Conservation (phyloP, 2,888 invertebrate genomes). For the Eulithis prunata region DNA sequence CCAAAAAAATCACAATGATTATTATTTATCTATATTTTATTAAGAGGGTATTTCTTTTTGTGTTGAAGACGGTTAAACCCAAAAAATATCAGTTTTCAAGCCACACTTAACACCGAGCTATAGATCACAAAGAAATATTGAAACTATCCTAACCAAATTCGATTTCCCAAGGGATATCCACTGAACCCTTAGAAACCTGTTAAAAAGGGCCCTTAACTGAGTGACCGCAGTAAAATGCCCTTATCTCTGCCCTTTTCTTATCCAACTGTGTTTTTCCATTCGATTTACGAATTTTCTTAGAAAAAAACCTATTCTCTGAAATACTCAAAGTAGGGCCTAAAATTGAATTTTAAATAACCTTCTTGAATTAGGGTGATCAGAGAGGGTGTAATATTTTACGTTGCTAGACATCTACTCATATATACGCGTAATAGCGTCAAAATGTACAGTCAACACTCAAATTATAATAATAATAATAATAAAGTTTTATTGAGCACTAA, state of each 20-base stretch:
- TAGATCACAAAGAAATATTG: constrained; percentile 36
- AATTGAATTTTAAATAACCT: constrained; percentile 31
- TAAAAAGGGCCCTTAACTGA: constrained; percentile 52
- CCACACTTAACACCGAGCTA: constrained; percentile 6
- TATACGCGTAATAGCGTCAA: neutral
- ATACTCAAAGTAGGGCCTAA: constrained; percentile 23
- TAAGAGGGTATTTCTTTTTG: neutral
- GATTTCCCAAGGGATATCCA: constrained; percentile 47
- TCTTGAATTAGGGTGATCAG: constrained; percentile 16
- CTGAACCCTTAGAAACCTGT: constrained; percentile 55
- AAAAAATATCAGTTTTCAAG: constrained; percentile 5
- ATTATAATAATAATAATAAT: too few species aligned
- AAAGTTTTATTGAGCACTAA: too few species aligned
- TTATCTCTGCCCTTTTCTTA: constrained; percentile 57
- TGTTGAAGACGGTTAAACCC: neutral
- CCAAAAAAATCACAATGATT: too few species aligned
- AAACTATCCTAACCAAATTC: constrained; percentile 43
- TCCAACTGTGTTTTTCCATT: constrained; percentile 60
- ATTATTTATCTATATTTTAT: too few species aligned
- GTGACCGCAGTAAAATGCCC: constrained; percentile 55
- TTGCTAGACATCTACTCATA: neutral
- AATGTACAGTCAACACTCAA: too few species aligned
- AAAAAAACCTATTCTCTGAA: constrained; percentile 33
- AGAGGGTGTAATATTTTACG: constrained; percentile 10
- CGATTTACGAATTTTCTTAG: constrained; percentile 50